A percentile compares a stretch with the other conserved stretches of the same genome.
Evolutionary conservation across 2,113 vertebrate genomes (phyloP).

Genomic region (Anguilla rostrata): DNA sequence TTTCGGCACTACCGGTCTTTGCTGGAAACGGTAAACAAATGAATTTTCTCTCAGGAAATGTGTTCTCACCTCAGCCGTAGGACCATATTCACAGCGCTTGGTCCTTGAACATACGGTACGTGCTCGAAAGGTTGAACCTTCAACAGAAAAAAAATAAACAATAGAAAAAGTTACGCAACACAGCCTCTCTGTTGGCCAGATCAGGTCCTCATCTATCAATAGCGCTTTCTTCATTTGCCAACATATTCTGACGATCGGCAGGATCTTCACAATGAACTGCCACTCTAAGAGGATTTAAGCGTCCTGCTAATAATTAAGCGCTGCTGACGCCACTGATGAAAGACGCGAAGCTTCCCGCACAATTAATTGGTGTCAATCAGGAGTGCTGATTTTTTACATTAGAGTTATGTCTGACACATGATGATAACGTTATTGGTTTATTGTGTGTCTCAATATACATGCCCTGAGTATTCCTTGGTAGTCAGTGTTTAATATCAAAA

Average conservation of each 20-base stretch:
- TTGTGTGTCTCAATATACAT: too few relatives aligned
- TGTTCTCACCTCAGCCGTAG: conserved; percentile 89
- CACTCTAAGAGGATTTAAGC: not conserved
- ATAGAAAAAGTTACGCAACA: conserved; percentile 14
- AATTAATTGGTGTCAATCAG: not conserved
- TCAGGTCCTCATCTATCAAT: not conserved
- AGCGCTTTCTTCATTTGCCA: not conserved
- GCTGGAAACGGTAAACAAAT: conserved; percentile 28
- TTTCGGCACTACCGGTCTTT: conserved; percentile 21
- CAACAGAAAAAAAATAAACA: conserved; percentile 39
- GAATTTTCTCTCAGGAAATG: conserved; percentile 21
- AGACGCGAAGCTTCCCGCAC: conserved; percentile 8
- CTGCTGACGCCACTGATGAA: conserved; percentile 15
- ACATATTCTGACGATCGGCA: conserved; percentile 15
- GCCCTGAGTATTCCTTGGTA: too few relatives aligned
- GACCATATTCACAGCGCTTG: conserved; percentile 88
- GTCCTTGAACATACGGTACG: conserved; percentile 71
- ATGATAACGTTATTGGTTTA: not conserved
- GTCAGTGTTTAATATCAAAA: not conserved
- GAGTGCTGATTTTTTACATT: not conserved
- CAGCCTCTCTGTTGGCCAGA: not conserved
- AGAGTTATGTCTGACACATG: not conserved
- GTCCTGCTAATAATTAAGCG: conserved; percentile 10
- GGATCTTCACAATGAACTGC: not conserved
- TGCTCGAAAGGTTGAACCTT: conserved; percentile 81